These are phyloP conservation scores for Etia nguti DNA, from an alignment of 2,113 vertebrate species.

Conservation along the genomic window DNA sequence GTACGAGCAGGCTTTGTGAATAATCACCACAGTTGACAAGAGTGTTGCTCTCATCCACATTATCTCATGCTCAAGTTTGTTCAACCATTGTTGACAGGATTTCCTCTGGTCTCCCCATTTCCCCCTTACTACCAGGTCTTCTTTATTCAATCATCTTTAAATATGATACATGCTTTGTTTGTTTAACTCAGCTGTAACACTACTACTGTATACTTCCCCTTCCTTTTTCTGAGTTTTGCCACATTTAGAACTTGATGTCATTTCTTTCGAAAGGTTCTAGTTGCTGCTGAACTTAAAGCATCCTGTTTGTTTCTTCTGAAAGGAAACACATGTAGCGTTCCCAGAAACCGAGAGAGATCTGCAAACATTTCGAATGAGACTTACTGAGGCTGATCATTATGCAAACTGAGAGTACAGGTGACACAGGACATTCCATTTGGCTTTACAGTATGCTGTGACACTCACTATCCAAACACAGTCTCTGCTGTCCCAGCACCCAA, in stretches of 20 bases:
- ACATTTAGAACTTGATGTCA: background rate
- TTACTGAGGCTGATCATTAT: background rate
- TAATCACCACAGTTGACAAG: slow-evolving; percentile 13
- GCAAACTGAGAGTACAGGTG: slow-evolving; percentile 11
- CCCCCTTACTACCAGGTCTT: background rate
- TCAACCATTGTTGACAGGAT: slow-evolving; percentile 62
- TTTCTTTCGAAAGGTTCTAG: background rate
- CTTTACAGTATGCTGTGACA: slow-evolving; percentile 30
- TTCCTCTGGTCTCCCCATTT: slow-evolving; percentile 49
- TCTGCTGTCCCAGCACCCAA: slow-evolving; percentile 47
- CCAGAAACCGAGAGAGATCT: background rate
- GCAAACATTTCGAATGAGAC: background rate
- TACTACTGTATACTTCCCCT: background rate
- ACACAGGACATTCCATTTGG: slow-evolving; percentile 50
- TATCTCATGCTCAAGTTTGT: slow-evolving; percentile 57
- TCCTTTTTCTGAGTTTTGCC: background rate
- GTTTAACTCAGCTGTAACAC: background rate
- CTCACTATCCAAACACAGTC: slow-evolving; percentile 43
- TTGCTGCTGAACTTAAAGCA: background rate
- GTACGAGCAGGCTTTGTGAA: slow-evolving; percentile 38
- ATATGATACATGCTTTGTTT: background rate
- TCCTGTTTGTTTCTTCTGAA: background rate
- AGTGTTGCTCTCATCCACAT: slow-evolving; percentile 27
- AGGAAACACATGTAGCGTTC: background rate
- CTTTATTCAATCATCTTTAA: slow-evolving; percentile 6